Percentiles rank a stretch among this genome's conserved stretches.
These are phyloP conservation scores for Oligia strigilis DNA, from an alignment of 2,888 invertebrate genomes.

Conservation along the genomic window DNA sequence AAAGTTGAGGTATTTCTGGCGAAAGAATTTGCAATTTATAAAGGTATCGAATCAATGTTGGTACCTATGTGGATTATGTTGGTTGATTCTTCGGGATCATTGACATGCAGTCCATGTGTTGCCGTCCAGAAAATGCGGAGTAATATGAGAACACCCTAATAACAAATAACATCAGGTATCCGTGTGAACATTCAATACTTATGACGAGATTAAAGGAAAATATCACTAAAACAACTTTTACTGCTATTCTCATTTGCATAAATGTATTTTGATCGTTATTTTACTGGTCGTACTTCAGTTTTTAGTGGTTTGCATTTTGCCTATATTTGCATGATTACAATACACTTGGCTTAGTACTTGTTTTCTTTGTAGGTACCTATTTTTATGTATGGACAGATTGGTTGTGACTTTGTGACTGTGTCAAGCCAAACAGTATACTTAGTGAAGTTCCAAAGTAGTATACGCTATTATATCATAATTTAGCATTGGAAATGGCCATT, in stretches of 20 bases:
- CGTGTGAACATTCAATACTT: conserved; percentile 50
- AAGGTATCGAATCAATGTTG: conserved; percentile 6
- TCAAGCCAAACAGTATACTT: not conserved
- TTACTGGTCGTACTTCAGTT: conserved; percentile 39
- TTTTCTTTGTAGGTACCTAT: not conserved
- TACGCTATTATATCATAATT: not conserved
- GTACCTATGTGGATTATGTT: not conserved
- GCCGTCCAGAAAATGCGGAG: conserved; percentile 54
- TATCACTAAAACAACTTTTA: conserved; percentile 58
- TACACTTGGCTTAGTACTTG: not conserved
- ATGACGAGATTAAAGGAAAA: conserved; percentile 59
- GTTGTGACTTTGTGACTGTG: no score
- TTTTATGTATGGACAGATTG: not conserved
- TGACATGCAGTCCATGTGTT: conserved; percentile 38
- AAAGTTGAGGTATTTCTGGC: not conserved
- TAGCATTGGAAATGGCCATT: not conserved
- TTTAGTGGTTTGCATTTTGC: conserved; percentile 26
- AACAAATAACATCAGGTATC: conserved; percentile 59
- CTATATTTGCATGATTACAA: not conserved
- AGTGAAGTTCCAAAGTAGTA: not conserved
- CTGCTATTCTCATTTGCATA: conserved; percentile 63
- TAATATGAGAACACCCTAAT: conserved; percentile 61
- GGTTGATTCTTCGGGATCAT: conserved; percentile 34
- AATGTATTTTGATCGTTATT: conserved; percentile 60
- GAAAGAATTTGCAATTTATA: conserved; percentile 20